Base-by-base conservation (phyloP, 2,113 vertebrate genomes). In the Danionella cerebrum region DNA sequence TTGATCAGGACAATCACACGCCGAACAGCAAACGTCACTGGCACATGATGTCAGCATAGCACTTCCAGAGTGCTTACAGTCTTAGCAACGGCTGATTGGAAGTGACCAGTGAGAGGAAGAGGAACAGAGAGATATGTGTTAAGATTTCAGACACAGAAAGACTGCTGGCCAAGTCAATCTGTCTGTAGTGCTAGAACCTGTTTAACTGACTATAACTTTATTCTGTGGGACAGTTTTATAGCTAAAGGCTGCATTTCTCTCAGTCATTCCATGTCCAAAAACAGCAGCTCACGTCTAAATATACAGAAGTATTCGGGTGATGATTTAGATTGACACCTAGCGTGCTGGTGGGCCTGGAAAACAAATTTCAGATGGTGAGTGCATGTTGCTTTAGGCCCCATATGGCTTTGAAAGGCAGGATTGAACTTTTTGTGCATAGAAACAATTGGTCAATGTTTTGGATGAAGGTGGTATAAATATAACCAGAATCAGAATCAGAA, bases 11-110 rank as follows among this genome's bases (percentile, higher is more conserved):
- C 35, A 38, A 68, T 36, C 65, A 48, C 45, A 36, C 14, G 13
- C 36, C 22, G 31, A 45, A 57, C 10, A 55, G 24, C 19, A 5
- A 21, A 24, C 31, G 29, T 65, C 27, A 47, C 39, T 65, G 21
- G n/a, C 21, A n/a, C 21, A 41, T 64, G 67, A 77, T 41, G 38
- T 67, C 39, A 64, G 57, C 68, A 71, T 71, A 47, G 62, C 53
- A 47, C 22, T 67, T 71, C 27, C 64, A 55, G 3, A 29, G 31
- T 11, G 10, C 13, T 25, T 27, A 29, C 25, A 22, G 57, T 62
- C 65, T 71, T 73, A 67, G 71, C 14, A 48, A 71, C 64, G 6
- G 4, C 1, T 35, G 54, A 67, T 47, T 74, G 35, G 62, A 67
- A 45, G 51, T 50, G 62, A 64, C 36, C 50, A 42, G 6, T 1